These are phyloP conservation scores for Oreohelix idahoensis DNA, from an alignment of 1,140 invertebrate genomes.

Conservation along the genomic window DNA sequence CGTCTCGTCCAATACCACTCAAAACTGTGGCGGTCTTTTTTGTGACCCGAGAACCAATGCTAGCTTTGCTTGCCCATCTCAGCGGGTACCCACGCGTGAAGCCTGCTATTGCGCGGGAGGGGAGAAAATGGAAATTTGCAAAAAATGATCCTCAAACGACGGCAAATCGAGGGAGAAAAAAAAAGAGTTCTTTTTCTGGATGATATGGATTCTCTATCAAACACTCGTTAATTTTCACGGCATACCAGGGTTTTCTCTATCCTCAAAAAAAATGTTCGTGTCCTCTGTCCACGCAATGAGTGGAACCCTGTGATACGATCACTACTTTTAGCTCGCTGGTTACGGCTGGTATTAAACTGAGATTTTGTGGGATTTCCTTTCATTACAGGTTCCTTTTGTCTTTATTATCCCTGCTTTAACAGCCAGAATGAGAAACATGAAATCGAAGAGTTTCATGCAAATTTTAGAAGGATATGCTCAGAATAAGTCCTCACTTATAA, in stretches of 20 bases:
- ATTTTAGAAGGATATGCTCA: too few species aligned
- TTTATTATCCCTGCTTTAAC: not conserved
- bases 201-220: not conserved
- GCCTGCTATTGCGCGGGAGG: not conserved
- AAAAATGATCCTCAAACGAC: not conserved
- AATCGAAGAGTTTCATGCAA: too few species aligned
- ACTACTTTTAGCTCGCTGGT: not conserved
- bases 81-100: conserved; percentile 6
- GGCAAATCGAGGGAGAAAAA: not conserved
- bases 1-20: not conserved
- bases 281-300: not conserved
- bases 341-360: not conserved
- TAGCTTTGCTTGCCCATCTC: conserved; percentile 9
- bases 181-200: not conserved
- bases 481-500: too few species aligned
- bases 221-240: conserved; percentile 1
- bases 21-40: not conserved
- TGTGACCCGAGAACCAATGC: not conserved
- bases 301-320: not conserved
- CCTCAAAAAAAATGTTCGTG: not conserved
- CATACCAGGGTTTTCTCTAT: not conserved
- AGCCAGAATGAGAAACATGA: too few species aligned
- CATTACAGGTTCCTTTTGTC: not conserved
- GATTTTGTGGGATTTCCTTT: not conserved
- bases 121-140: not conserved